phyloP scores from a whole-genome alignment of 2,888 invertebrate genomes.

The Eristalis intricaria region DNA sequence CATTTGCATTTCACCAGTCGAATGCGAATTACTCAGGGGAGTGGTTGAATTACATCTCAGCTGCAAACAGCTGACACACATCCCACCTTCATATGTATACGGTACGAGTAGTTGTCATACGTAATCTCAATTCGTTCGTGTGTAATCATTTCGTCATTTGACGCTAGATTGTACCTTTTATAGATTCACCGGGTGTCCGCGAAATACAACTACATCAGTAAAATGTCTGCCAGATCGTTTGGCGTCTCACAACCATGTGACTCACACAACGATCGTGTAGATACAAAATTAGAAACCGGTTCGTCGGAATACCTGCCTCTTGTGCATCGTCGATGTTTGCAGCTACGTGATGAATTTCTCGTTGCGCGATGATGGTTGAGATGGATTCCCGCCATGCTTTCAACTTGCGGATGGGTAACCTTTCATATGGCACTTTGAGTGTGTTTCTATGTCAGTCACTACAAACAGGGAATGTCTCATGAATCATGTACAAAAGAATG shows the following conservation, averaged over 20 bases:
- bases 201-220: background rate
- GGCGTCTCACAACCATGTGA: background rate
- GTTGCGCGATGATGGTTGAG: constrained; percentile 17
- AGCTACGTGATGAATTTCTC: constrained; percentile 56
- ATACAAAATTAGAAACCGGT: constrained; percentile 30
- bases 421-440: background rate
- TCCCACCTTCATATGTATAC: background rate
- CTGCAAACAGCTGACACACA: background rate
- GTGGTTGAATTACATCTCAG: background rate
- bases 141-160: constrained; percentile 1
- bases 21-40: background rate
- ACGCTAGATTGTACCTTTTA: background rate
- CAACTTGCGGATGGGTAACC: constrained; percentile 9
- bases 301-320: background rate
- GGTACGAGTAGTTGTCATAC: background rate
- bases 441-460: background rate
- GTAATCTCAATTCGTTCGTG: background rate
- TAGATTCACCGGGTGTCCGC: background rate
- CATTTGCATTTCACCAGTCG: background rate
- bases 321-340: constrained; percentile 4
- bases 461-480: background rate
- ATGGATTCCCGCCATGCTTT: constrained; percentile 21
- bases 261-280: constrained; percentile 22
- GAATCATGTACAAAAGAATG: background rate
- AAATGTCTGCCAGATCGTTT: background rate